Evolutionary conservation across 2,797 vertebrate genomes (phyloP).

Genomic region (Crenuchus spilurus): DNA sequence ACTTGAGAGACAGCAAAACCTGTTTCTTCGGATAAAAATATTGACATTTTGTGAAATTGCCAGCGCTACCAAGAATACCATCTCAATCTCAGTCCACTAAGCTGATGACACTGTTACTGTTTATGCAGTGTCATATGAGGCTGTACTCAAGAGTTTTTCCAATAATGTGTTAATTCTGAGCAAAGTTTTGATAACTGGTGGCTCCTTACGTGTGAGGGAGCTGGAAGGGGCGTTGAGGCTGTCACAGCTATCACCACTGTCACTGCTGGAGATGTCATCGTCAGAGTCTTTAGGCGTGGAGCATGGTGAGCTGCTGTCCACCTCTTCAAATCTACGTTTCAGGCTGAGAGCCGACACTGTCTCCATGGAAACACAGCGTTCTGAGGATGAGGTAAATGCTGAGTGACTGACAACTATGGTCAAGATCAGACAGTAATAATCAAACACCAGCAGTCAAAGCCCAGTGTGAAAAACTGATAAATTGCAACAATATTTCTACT

Average conservation of each 20-base stretch:
- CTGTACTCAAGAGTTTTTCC: too few relatives aligned
- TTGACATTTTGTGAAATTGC: too few relatives aligned
- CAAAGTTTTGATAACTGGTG: neutral
- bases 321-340: constrained; percentile 93
- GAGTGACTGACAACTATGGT: constrained; percentile 1
- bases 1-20: too few relatives aligned
- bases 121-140: neutral
- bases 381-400: constrained; percentile 64
- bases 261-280: constrained; percentile 94
- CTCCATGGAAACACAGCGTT: constrained; percentile 88
- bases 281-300: constrained; percentile 88
- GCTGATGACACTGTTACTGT: too few relatives aligned
- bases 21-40: too few relatives aligned
- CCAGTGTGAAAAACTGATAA: too few relatives aligned
- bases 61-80: too few relatives aligned
- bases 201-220: constrained; percentile 86
- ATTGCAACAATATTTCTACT: too few relatives aligned
- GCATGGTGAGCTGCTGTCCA: constrained; percentile 86
- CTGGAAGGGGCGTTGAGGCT: constrained; percentile 90
- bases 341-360: constrained; percentile 83
- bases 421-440: neutral
- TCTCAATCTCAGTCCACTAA: neutral
- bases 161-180: too few relatives aligned
- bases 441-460: neutral
- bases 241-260: constrained; percentile 95